These are phyloP conservation scores for Drosophila sturtevanti DNA, from an alignment of 1,140 invertebrate genomes.

Conservation along the genomic window DNA sequence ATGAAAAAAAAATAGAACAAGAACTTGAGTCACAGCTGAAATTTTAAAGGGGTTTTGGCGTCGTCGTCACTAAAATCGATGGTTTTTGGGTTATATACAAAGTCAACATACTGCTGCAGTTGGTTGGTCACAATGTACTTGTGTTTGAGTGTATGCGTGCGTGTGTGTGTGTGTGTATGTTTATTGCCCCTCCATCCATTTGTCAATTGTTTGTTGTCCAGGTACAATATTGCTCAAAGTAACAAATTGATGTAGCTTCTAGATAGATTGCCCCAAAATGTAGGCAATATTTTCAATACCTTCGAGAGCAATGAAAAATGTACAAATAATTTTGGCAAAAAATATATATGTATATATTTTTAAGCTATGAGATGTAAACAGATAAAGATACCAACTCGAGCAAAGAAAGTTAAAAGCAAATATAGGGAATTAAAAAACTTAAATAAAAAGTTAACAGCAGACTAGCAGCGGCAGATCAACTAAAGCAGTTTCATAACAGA, in stretches of 20 bases:
- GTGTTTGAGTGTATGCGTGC: too few species aligned
- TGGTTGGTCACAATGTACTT: not conserved
- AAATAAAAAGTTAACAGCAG: too few species aligned
- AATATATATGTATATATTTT: not conserved
- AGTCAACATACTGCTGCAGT: not conserved
- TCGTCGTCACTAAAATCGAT: constrained; percentile 15
- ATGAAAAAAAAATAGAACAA: not conserved
- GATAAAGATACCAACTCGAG: too few species aligned
- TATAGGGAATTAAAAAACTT: too few species aligned
- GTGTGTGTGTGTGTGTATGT: constrained; percentile 4
- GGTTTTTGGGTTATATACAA: constrained; percentile 2
- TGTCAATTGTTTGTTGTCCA: constrained; percentile 10
- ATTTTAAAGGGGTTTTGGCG: constrained; percentile 29
- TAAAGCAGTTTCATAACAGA: too few species aligned
- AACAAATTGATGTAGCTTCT: constrained; percentile 6
- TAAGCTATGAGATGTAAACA: too few species aligned
- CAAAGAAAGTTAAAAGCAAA: too few species aligned
- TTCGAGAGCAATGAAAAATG: not conserved
- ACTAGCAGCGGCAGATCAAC: too few species aligned
- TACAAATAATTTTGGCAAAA: not conserved
- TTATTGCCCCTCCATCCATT: constrained; percentile 8
- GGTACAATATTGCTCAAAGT: not conserved
- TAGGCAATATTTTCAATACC: not conserved
- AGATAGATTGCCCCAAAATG: constrained; percentile 2
- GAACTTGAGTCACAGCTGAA: constrained; percentile 20